A percentile compares a stretch with the other conserved stretches of the same genome.
phyloP scores from a whole-genome alignment of 2,797 vertebrate genomes.

The Ara ararauna region DNA sequence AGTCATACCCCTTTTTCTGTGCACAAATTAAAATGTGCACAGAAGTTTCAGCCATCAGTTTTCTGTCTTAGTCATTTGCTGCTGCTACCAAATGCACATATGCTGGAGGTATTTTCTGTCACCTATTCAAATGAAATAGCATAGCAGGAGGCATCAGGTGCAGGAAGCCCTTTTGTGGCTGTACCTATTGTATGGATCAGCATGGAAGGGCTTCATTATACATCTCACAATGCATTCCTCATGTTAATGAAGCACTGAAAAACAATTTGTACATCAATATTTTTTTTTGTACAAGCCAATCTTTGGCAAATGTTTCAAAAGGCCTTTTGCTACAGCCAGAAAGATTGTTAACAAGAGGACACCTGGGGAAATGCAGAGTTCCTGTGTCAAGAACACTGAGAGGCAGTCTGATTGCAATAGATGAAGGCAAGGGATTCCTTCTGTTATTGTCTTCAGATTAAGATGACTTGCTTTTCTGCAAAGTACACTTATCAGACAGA shows the following conservation, averaged over 20 bases:
- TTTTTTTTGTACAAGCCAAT: not conserved
- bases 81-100: not conserved
- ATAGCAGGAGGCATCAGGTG: not conserved
- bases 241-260: not conserved
- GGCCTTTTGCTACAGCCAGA: not conserved
- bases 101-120: not conserved
- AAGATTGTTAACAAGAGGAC: not conserved
- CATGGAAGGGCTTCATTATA: not conserved
- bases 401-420: not conserved
- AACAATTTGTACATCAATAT: not conserved
- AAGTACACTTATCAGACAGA: not conserved
- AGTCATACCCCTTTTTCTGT: not conserved
- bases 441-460: not conserved
- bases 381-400: not conserved
- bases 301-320: not conserved
- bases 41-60: not conserved
- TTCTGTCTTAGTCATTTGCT: not conserved
- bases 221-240: not conserved
- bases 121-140: not conserved
- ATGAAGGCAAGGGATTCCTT: not conserved
- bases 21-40: not conserved
- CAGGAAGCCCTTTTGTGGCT: not conserved
- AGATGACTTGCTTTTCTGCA: not conserved
- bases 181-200: not conserved
- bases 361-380: not conserved